Evolutionary conservation across 2,113 vertebrate genomes (phyloP).

Genomic region (Leptobrachium leishanense): DNA sequence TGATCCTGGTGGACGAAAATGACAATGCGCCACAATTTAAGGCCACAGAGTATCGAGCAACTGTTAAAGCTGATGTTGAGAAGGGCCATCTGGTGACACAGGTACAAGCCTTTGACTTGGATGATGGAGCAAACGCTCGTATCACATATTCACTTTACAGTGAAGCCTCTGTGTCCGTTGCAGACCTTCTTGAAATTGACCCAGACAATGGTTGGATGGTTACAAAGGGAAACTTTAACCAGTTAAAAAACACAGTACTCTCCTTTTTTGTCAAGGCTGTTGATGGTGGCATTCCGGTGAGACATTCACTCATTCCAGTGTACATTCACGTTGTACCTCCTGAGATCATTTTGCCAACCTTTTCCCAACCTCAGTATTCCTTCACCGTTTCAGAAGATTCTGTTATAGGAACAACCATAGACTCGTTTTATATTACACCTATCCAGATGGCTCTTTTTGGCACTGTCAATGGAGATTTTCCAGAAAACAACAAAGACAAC

Average conservation of each 20-base stretch:
- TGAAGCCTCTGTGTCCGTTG: slow-evolving; percentile 83
- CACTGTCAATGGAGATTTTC: slow-evolving; percentile 79
- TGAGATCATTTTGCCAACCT: slow-evolving; percentile 79
- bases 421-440: slow-evolving; percentile 75
- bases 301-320: slow-evolving; percentile 88
- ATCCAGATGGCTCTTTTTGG: slow-evolving; percentile 72
- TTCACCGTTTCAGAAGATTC: slow-evolving; percentile 84
- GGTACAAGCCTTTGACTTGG: slow-evolving; percentile 86
- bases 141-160: slow-evolving; percentile 93
- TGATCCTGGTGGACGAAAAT: slow-evolving; percentile 90
- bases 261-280: slow-evolving; percentile 97
- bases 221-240: slow-evolving; percentile 88
- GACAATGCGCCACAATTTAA: slow-evolving; percentile 87
- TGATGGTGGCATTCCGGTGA: slow-evolving; percentile 84
- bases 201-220: slow-evolving; percentile 97
- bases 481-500: slow-evolving; percentile 82
- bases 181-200: slow-evolving; percentile 91
- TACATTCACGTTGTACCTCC: slow-evolving; percentile 90
- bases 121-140: slow-evolving; percentile 85
- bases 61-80: slow-evolving; percentile 84
- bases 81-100: slow-evolving; percentile 87
- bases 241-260: slow-evolving; percentile 83
- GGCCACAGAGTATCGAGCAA: slow-evolving; percentile 84
- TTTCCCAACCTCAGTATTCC: slow-evolving; percentile 87
- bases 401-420: slow-evolving; percentile 81